These are phyloP conservation scores for Ailurus styani DNA, from an alignment of 2,113 vertebrate species.

Conservation along the genomic window DNA sequence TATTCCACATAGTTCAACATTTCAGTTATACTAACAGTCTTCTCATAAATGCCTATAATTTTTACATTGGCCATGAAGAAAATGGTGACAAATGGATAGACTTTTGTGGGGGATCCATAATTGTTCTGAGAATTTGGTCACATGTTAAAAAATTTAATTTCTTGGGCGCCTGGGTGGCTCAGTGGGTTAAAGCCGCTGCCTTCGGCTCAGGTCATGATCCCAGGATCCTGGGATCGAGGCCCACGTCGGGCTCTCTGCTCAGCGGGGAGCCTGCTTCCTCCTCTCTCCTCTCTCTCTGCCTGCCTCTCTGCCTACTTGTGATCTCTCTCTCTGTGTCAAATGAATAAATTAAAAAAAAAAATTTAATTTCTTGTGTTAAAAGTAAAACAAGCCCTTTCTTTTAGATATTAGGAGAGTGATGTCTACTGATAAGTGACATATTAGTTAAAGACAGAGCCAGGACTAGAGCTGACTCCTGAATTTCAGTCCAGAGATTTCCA, in stretches of 20 bases:
- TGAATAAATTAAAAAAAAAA: too few relatives aligned
- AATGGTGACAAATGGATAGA: neutral
- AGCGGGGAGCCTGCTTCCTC: too few relatives aligned
- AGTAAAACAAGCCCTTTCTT: neutral
- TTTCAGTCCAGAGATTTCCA: neutral
- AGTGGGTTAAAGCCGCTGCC: too few relatives aligned
- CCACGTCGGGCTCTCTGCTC: too few relatives aligned
- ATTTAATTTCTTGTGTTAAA: neutral
- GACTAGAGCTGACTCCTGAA: neutral
- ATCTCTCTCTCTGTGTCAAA: too few relatives aligned
- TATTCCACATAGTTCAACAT: neutral
- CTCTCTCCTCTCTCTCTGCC: too few relatives aligned
- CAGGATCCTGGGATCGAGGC: too few relatives aligned
- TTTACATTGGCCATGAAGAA: neutral
- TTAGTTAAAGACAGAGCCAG: neutral
- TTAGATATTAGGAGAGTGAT: neutral
- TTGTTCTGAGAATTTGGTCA: neutral
- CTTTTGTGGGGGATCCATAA: neutral
- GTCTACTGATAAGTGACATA: neutral
- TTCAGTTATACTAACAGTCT: neutral
- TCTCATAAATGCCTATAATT: neutral
- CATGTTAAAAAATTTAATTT: neutral
- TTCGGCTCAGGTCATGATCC: too few relatives aligned
- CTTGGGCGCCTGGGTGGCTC: too few relatives aligned
- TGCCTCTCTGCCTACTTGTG: too few relatives aligned